phyloP scores from a whole-genome alignment of 1,140 invertebrate genomes.

The Cherax destructor region DNA sequence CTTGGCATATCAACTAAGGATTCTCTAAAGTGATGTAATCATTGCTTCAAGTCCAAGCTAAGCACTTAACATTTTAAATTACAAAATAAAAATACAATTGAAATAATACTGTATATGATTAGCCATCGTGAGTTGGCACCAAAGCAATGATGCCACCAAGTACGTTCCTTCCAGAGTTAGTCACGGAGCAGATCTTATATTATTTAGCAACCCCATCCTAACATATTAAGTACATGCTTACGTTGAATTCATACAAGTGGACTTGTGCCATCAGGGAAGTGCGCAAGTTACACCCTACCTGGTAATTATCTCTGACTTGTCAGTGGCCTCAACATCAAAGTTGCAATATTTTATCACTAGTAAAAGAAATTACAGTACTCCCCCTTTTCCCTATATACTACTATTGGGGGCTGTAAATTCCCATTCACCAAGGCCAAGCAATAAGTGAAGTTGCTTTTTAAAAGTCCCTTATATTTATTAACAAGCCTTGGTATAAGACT shows the following conservation, averaged over 20 bases:
- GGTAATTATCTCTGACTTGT: background rate
- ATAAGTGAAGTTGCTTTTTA: background rate
- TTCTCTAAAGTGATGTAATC: background rate
- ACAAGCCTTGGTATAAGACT: background rate
- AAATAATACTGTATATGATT: background rate
- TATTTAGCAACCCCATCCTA: background rate
- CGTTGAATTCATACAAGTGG: background rate
- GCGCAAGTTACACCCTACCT: background rate
- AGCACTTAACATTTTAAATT: background rate
- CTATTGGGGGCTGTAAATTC: background rate
- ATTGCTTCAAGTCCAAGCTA: background rate
- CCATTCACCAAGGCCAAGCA: background rate
- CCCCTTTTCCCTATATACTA: background rate
- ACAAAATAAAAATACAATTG: background rate
- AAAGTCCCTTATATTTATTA: background rate
- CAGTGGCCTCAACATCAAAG: background rate
- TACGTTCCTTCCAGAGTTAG: constrained; percentile 51
- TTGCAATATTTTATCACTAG: background rate
- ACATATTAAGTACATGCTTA: constrained; percentile 28
- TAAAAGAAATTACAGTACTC: constrained; percentile 3
- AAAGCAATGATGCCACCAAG: constrained; percentile 28
- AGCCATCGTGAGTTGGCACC: background rate
- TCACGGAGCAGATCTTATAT: background rate
- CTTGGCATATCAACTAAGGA: background rate
- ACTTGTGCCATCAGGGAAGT: background rate